Base-by-base conservation (phyloP, 2,888 invertebrate species). In the Temnothorax ravouxi region DNA sequence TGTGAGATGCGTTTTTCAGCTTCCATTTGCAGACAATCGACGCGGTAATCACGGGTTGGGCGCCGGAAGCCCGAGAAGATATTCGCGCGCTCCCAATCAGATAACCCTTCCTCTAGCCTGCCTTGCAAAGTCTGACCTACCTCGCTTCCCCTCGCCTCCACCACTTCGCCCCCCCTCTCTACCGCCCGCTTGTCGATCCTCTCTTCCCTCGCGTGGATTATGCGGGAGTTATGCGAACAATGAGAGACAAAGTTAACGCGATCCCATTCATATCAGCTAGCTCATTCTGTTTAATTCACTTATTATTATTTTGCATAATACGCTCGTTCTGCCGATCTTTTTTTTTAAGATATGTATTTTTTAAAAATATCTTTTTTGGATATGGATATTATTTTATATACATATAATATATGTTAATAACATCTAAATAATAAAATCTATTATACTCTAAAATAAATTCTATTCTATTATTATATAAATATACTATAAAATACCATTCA, bases 51-150 rank as follows among this genome's bases (percentile, higher is more conserved):
- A 92, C 91, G 89, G 91, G 89, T 91, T 90, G 93, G 92, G 91
- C 92, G 93, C 93, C 93, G 93, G 93, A 93, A 93, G 92, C 91
- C 91, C 89, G 91, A 86, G 87, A 91, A 92, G 93, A 93, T 93
- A 93, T 93, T 93, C 92, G 92, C 93, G 91, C 93, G 91, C 90
- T 91, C 92, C 90, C 91, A 84, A 93, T 93, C 93, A 93, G 93
- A 93, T 93, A 93, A 92, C 89, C 88, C 88, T 85, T 21, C 76
- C 56, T 21, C 47, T 59, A 72, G 83, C 87, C 85, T 85, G n/a
- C 85, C 88, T 83, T 83, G 80, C 47, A 29, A 44, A 47, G 89
- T 85, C 91, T 90, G 91, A 91, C 91, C 91, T 91, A 86, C 84
- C 91, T 86, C 84, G 87, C 85, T 85, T 56, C 41, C 38, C 29